Evolutionary conservation across 2,888 invertebrate species (phyloP).

Genomic region (Trachelus troglodyta): DNA sequence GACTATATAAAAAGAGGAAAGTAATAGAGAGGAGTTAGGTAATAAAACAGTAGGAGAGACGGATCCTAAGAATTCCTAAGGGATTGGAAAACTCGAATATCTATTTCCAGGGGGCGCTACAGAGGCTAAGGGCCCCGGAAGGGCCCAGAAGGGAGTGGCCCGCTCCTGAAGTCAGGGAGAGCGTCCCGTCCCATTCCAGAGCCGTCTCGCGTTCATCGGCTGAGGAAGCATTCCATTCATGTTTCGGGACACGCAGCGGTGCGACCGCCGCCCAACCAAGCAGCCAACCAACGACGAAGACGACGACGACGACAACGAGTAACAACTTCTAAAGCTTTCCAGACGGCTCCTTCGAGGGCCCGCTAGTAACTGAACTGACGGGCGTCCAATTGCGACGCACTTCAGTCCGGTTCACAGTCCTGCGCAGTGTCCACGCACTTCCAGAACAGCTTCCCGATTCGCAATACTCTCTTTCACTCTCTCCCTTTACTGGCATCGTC

Average conservation of each 20-base stretch:
- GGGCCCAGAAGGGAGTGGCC: constrained; percentile 17
- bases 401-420: constrained; percentile 3
- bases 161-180: constrained; percentile 28
- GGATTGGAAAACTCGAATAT: background rate
- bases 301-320: background rate
- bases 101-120: constrained; percentile 3
- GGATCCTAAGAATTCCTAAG: background rate
- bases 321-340: background rate
- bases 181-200: constrained; percentile 29
- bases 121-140: constrained; percentile 19
- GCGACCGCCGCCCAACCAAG: constrained; percentile 39
- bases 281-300: constrained; percentile 28
- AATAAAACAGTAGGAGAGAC: background rate
- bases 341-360: constrained; percentile 5
- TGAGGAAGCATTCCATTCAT: constrained; percentile 60
- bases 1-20: background rate
- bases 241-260: constrained; percentile 49
- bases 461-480: background rate
- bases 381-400: background rate
- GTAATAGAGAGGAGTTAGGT: background rate
- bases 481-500: background rate
- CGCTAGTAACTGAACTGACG: background rate
- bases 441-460: background rate
- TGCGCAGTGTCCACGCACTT: constrained; percentile 2
- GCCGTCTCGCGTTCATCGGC: constrained; percentile 41